These are phyloP conservation scores for Xylocampa areola DNA, from an alignment of 2,888 invertebrate genomes.

Conservation along the genomic window DNA sequence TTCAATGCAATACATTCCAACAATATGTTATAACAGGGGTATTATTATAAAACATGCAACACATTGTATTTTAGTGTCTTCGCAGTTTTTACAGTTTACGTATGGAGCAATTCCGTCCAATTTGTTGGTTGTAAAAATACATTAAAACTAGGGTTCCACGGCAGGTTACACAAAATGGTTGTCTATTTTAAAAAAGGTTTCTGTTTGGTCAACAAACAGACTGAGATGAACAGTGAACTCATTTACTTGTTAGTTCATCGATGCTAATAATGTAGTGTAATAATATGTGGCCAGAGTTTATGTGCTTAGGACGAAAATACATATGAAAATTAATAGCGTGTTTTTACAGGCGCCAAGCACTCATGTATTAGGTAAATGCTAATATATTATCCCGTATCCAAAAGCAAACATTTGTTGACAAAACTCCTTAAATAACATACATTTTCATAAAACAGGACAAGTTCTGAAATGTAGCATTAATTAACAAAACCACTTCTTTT, in stretches of 20 bases:
- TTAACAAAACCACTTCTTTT: constrained; percentile 30
- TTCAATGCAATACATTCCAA: constrained; percentile 33
- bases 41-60: constrained; percentile 17
- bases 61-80: background rate
- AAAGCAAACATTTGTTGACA: background rate
- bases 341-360: constrained; percentile 8
- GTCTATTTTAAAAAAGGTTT: constrained; percentile 50
- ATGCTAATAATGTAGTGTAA: constrained; percentile 34
- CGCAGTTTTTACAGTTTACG: background rate
- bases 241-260: constrained; percentile 44
- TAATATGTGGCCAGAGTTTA: constrained; percentile 11
- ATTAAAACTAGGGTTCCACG: constrained; percentile 32
- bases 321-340: constrained; percentile 9
- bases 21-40: constrained; percentile 18
- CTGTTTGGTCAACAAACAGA: constrained; percentile 48
- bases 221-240: constrained; percentile 47
- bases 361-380: background rate
- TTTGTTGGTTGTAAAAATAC: constrained; percentile 42
- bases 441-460: constrained; percentile 5
- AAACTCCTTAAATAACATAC: constrained; percentile 6
- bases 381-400: background rate
- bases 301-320: constrained; percentile 8
- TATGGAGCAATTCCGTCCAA: constrained; percentile 17
- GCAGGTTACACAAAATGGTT: constrained; percentile 35
- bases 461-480: constrained; percentile 20